A percentile compares a stretch with the other conserved stretches of the same genome.
phyloP scores from a whole-genome alignment of 2,113 vertebrate species.

The Syngnathus floridae region DNA sequence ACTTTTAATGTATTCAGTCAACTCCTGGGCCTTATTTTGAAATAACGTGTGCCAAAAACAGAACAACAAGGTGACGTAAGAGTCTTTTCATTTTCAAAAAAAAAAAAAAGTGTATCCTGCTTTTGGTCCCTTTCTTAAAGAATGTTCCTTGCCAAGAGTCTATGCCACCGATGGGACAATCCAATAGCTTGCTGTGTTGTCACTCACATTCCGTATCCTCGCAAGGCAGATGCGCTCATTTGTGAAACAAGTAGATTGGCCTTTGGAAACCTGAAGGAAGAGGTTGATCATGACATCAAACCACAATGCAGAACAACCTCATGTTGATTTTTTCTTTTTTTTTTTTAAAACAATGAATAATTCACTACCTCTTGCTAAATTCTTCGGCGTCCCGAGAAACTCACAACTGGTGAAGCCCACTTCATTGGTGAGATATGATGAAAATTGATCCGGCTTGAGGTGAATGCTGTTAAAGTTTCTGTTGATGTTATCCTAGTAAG shows the following conservation, averaged over 20 bases:
- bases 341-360: background rate
- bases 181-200: constrained; percentile 30
- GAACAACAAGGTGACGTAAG: background rate
- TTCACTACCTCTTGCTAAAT: constrained; percentile 74
- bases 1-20: background rate
- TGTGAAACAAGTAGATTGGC: constrained; percentile 81
- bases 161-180: constrained; percentile 12
- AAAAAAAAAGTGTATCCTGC: constrained; percentile 28
- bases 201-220: constrained; percentile 52
- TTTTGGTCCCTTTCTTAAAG: constrained; percentile 45
- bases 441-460: constrained; percentile 82
- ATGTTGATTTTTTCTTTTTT: background rate
- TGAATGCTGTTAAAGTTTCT: constrained; percentile 79
- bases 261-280: constrained; percentile 78
- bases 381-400: constrained; percentile 75
- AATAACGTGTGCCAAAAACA: constrained; percentile 2
- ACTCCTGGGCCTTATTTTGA: background rate
- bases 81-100: background rate
- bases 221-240: constrained; percentile 64
- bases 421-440: constrained; percentile 76
- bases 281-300: background rate
- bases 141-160: constrained; percentile 31
- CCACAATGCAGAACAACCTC: background rate
- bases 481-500: constrained; percentile 73
- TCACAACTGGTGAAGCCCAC: constrained; percentile 85